Percentiles rank a stretch among this genome's conserved stretches.
phyloP scores from a whole-genome alignment of 2,888 invertebrate species.

The Drosophila aldrichi region DNA sequence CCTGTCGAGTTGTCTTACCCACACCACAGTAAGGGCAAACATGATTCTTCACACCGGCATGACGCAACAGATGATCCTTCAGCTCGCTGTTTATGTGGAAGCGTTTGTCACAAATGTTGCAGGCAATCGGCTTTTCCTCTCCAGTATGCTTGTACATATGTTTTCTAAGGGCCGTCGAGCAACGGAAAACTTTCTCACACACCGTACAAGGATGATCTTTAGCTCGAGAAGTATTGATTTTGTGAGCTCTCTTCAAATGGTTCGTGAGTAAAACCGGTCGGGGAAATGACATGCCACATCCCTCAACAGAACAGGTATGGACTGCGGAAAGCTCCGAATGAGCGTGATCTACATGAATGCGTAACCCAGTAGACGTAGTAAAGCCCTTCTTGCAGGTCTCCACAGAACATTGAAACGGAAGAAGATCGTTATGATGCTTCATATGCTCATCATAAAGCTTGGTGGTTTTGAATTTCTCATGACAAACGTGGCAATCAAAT shows the following conservation, averaged over 20 bases:
- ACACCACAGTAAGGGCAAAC: slow-evolving; percentile 84
- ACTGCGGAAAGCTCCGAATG: slow-evolving; percentile 78
- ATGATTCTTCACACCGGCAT: slow-evolving; percentile 84
- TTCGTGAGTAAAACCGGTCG: slow-evolving; percentile 74
- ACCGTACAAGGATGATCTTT: slow-evolving; percentile 78
- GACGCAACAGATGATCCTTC: slow-evolving; percentile 83
- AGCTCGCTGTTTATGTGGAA: slow-evolving; percentile 83
- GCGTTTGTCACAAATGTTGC: slow-evolving; percentile 81
- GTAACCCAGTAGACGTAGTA: slow-evolving; percentile 75
- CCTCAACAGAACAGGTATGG: slow-evolving; percentile 75
- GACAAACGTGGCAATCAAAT: slow-evolving; percentile 81
- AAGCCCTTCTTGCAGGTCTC: slow-evolving; percentile 79
- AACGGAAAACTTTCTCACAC: slow-evolving; percentile 83
- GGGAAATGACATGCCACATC: slow-evolving; percentile 78
- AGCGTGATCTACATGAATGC: slow-evolving; percentile 77
- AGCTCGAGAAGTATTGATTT: slow-evolving; percentile 61
- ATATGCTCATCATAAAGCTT: slow-evolving; percentile 81
- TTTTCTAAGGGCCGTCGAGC: slow-evolving; percentile 82
- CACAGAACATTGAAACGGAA: slow-evolving; percentile 80
- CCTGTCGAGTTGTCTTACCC: slow-evolving; percentile 83
- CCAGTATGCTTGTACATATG: slow-evolving; percentile 84
- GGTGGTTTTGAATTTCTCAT: slow-evolving; percentile 75
- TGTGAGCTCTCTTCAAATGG: slow-evolving; percentile 78
- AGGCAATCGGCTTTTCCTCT: slow-evolving; percentile 81
- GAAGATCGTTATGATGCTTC: slow-evolving; percentile 81